A percentile compares a stretch with the other conserved stretches of the same genome.
Conservation (phyloP, 2,888 invertebrate species). For the Hydrotaea diabolus region DNA sequence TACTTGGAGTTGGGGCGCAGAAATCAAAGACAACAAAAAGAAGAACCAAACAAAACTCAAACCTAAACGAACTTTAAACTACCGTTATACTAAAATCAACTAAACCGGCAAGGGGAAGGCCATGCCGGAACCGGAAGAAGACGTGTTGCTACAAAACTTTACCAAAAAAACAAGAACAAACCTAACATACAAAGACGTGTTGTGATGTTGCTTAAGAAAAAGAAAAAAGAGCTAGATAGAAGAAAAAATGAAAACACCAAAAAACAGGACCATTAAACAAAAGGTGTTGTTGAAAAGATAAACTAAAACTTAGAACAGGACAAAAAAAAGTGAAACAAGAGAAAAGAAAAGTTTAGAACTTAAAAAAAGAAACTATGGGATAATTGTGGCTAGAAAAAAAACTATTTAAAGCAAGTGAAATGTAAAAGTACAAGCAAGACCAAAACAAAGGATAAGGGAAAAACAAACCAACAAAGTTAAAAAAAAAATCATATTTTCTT, state of each 20-base stretch:
- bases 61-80: conserved; percentile 46
- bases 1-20: conserved; percentile 80
- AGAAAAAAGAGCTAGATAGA: conserved; percentile 45
- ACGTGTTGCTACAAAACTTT: conserved; percentile 27
- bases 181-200: conserved; percentile 68
- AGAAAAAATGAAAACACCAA: conserved; percentile 30
- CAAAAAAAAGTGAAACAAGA: too few species aligned
- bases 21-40: conserved; percentile 48
- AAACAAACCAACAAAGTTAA: conserved; percentile 42
- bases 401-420: conserved; percentile 66
- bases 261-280: conserved; percentile 43
- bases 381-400: conserved; percentile 62
- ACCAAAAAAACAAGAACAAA: conserved; percentile 44
- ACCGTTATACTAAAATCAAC: conserved; percentile 55
- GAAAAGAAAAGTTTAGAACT: too few species aligned
- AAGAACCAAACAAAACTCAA: conserved; percentile 57
- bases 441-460: conserved; percentile 12
- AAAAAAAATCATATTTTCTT: conserved; percentile 34
- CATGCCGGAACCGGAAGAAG: conserved; percentile 25
- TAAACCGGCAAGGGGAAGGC: conserved; percentile 63
- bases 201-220: conserved; percentile 68
- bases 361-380: conserved; percentile 25
- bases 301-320: too few species aligned
- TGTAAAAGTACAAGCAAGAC: conserved; percentile 54
- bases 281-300: too few species aligned